Evolutionary conservation across 2,888 invertebrate species (phyloP).

Genomic region (Leucophenga maculata): DNA sequence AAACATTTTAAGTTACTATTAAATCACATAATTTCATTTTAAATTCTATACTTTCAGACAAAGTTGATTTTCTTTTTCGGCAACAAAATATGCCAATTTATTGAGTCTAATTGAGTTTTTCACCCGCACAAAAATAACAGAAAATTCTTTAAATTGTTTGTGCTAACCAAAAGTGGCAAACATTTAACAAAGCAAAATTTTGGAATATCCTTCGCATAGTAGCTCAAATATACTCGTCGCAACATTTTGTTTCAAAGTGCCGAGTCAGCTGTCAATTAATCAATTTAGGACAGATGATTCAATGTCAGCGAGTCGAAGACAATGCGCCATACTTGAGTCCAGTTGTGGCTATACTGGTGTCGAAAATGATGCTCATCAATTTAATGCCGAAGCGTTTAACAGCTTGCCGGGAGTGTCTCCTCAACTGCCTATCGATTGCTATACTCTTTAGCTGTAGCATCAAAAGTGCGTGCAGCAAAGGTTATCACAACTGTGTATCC

Average conservation of each 20-base stretch:
- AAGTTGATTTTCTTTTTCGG: too few relatives aligned
- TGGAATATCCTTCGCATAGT: too few relatives aligned
- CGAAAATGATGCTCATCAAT: conserved; percentile 49
- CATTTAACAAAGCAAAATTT: too few relatives aligned
- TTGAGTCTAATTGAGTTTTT: too few relatives aligned
- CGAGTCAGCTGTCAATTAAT: conserved; percentile 63
- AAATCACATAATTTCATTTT: too few relatives aligned
- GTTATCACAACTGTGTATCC: neutral
- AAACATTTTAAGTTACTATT: too few relatives aligned
- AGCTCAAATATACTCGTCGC: too few relatives aligned
- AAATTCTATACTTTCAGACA: too few relatives aligned
- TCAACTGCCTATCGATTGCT: neutral
- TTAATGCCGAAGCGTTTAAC: conserved; percentile 51
- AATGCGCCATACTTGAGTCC: neutral
- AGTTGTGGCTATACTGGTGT: conserved; percentile 15
- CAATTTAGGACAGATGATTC: conserved; percentile 45
- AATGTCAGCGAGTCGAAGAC: conserved; percentile 22
- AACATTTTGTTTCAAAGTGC: conserved; percentile 31
- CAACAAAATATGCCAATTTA: too few relatives aligned
- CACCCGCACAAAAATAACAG: too few relatives aligned
- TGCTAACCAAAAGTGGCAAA: too few relatives aligned
- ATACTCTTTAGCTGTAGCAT: neutral
- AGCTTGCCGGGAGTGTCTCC: neutral
- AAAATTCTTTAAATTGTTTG: too few relatives aligned
- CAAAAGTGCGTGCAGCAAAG: neutral